Percentiles rank a stretch among this genome's conserved stretches.
phyloP scores from a whole-genome alignment of 2,797 vertebrate genomes.

The Mormyrus proboscirostris region DNA sequence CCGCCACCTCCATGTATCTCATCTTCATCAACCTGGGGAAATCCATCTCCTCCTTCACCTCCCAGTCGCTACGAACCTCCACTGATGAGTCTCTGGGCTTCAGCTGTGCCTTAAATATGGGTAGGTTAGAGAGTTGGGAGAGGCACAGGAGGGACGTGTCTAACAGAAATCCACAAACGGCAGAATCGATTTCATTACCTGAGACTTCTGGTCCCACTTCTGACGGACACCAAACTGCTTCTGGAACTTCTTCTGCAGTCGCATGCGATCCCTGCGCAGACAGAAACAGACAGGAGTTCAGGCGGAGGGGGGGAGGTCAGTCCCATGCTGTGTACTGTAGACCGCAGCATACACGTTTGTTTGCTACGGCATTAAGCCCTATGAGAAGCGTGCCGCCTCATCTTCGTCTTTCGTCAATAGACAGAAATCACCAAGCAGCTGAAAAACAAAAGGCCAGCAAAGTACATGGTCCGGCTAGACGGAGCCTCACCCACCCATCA shows the following conservation, averaged over 20 bases:
- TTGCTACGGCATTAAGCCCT: not conserved
- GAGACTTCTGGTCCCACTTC: constrained; percentile 98
- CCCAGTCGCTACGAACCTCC: constrained; percentile 96
- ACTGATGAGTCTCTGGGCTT: constrained; percentile 95
- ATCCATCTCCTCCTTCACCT: constrained; percentile 99
- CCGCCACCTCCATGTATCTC: constrained; percentile 93
- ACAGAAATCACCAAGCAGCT: not conserved
- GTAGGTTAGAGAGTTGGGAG: not conserved
- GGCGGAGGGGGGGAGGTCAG: not conserved
- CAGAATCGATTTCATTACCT: constrained; percentile 59
- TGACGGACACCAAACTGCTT: constrained; percentile 97
- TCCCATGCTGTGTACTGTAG: not conserved
- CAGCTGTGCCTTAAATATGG: constrained; percentile 55
- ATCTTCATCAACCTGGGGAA: constrained; percentile 97
- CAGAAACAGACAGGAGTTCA: no score
- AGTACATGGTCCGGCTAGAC: not conserved
- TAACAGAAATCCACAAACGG: not conserved
- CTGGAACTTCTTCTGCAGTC: constrained; percentile 97
- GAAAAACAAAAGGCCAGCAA: not conserved
- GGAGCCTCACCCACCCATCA: not conserved
- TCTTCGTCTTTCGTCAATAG: not conserved
- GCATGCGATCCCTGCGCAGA: constrained; percentile 79
- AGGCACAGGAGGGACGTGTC: not conserved
- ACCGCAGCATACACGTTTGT: not conserved
- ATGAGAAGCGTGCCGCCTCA: not conserved